Conservation (phyloP, 1,140 invertebrate species). For the Brachionus manjavacas region DNA sequence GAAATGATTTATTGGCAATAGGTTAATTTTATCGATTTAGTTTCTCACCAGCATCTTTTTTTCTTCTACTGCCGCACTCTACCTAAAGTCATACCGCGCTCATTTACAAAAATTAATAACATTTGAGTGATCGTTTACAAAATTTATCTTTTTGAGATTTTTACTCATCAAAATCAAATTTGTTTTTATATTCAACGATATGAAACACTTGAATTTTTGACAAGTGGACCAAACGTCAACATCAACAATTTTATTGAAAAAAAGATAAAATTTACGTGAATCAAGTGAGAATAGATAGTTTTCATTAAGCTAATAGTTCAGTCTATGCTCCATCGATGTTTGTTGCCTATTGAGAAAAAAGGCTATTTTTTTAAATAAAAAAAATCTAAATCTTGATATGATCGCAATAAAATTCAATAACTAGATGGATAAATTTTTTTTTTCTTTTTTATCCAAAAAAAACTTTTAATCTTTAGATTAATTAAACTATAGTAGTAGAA, state of each 20-base stretch:
- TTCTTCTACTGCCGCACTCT: not conserved
- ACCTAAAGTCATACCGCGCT: not conserved
- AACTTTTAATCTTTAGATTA: not conserved
- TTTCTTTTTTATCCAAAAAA: not conserved
- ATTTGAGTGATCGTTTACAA: not conserved
- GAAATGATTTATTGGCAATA: not conserved
- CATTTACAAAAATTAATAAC: not conserved
- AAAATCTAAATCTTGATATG: not conserved
- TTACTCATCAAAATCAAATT: not conserved
- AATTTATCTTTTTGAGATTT: not conserved
- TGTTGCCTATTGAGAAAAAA: not conserved
- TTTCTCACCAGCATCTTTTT: not conserved
- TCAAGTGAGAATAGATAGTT: not conserved
- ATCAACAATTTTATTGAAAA: not conserved
- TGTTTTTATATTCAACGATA: not conserved
- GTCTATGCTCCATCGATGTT: not conserved
- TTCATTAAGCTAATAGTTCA: not conserved
- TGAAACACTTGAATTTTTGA: not conserved
- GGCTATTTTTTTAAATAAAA: not conserved
- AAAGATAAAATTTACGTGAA: not conserved
- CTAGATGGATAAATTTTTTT: not conserved
- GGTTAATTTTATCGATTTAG: not conserved
- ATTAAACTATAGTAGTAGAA: not conserved
- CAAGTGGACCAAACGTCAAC: not conserved
- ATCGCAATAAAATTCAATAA: not conserved